Percentiles rank a stretch among this genome's conserved stretches.
These are phyloP conservation scores for Sycobia sp. DNA, from an alignment of 1,140 invertebrate genomes.

Conservation along the genomic window DNA sequence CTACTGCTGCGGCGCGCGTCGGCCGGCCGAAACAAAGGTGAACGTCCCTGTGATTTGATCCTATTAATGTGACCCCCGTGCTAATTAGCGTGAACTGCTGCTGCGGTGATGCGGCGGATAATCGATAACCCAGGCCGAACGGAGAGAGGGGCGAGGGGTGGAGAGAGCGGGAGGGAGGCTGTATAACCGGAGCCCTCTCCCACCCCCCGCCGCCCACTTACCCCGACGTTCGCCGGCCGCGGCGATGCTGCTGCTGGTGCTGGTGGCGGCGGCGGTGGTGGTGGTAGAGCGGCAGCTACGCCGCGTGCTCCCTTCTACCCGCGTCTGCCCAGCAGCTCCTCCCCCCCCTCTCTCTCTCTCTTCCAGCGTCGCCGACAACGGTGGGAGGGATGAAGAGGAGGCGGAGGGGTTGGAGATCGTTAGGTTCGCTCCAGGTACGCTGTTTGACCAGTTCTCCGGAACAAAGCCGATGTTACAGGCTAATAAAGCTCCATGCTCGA, in stretches of 20 bases:
- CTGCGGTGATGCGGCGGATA: slow-evolving; percentile 45
- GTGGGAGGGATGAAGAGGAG: slow-evolving; percentile 5
- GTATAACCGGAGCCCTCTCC: neutral
- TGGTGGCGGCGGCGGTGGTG: neutral
- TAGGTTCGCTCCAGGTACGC: slow-evolving; percentile 45
- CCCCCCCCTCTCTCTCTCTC: neutral
- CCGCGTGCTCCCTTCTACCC: no score
- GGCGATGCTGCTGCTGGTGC: neutral
- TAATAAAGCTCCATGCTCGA: slow-evolving; percentile 43
- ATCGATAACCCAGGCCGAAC: slow-evolving; percentile 35
- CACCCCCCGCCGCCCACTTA: neutral
- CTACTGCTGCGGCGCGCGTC: neutral
- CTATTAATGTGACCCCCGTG: slow-evolving; percentile 51
- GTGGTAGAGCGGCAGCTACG: neutral
- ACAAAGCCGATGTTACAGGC: slow-evolving; percentile 52
- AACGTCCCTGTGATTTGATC: slow-evolving; percentile 52
- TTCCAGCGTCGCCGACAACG: neutral
- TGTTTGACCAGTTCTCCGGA: slow-evolving; percentile 52
- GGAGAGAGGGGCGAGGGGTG: neutral
- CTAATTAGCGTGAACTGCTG: slow-evolving; percentile 53
- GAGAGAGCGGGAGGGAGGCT: neutral
- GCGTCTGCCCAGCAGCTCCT: slow-evolving; percentile 32
- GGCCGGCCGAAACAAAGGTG: slow-evolving; percentile 46
- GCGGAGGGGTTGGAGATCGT: slow-evolving; percentile 34
- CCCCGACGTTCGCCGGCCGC: no score